Conservation (phyloP, 1,140 invertebrate genomes). For the Drosophila tsacasi region DNA sequence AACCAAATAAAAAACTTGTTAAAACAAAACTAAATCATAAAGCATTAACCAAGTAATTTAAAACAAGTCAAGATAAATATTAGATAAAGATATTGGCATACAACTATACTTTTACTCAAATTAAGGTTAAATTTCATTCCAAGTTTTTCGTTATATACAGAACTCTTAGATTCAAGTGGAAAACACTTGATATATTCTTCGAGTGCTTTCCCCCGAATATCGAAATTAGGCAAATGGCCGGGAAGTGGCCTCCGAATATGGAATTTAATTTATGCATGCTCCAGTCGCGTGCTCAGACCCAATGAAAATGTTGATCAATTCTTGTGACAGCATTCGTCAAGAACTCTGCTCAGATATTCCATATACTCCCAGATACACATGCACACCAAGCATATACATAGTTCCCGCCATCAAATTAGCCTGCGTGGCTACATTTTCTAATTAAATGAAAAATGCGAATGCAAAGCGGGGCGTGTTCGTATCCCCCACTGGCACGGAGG, state of each 20-base stretch:
- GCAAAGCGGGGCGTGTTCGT: constrained; percentile 59
- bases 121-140: not conserved
- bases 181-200: constrained; percentile 5
- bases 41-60: not conserved
- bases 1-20: too few relatives aligned
- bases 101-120: not conserved
- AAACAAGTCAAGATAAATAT: not conserved
- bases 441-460: constrained; percentile 59
- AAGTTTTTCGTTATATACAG: not conserved
- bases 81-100: too few relatives aligned
- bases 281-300: constrained; percentile 62
- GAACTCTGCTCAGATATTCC: not conserved
- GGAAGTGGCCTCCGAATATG: constrained; percentile 45
- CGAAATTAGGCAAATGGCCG: constrained; percentile 34
- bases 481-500: not conserved
- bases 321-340: constrained; percentile 53
- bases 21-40: not conserved
- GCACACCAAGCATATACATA: not conserved
- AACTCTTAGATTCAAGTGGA: not conserved
- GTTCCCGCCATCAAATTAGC: constrained; percentile 53
- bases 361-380: not conserved
- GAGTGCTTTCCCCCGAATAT: constrained; percentile 14
- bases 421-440: constrained; percentile 61
- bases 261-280: constrained; percentile 69
- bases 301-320: constrained; percentile 75